phyloP scores from a whole-genome alignment of 2,888 invertebrate species.

The Parnassius orleans region DNA sequence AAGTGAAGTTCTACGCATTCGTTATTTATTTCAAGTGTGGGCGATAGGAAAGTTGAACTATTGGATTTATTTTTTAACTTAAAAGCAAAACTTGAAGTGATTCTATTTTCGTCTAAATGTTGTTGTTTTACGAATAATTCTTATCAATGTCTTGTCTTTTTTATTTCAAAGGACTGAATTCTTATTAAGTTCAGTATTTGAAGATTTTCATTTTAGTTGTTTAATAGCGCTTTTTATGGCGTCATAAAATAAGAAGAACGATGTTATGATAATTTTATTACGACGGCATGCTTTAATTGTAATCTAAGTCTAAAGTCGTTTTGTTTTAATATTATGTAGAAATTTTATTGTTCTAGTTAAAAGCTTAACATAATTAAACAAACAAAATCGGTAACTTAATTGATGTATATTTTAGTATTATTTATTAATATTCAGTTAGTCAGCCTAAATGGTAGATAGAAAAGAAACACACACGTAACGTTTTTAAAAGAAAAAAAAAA shows the following conservation, averaged over 20 bases:
- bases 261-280: constrained; percentile 29
- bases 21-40: no score
- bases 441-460: no score
- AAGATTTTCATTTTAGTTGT: constrained; percentile 27
- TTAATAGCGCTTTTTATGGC: constrained; percentile 28
- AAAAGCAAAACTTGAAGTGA: no score
- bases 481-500: no score
- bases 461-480: no score
- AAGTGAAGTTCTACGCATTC: no score
- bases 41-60: no score
- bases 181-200: constrained; percentile 21
- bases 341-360: constrained; percentile 10
- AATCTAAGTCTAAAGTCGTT: constrained; percentile 20
- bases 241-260: constrained; percentile 26
- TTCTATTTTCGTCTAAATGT: background rate
- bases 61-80: background rate
- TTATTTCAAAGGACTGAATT: constrained; percentile 15
- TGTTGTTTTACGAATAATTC: background rate
- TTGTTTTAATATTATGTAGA: constrained; percentile 17
- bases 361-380: background rate
- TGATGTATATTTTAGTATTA: no score
- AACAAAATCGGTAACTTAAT: no score
- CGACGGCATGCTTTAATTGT: constrained; percentile 22
- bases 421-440: no score
- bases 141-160: constrained; percentile 16